Base-by-base conservation (phyloP, 2,888 invertebrate genomes). In the Drosophila histrio region DNA sequence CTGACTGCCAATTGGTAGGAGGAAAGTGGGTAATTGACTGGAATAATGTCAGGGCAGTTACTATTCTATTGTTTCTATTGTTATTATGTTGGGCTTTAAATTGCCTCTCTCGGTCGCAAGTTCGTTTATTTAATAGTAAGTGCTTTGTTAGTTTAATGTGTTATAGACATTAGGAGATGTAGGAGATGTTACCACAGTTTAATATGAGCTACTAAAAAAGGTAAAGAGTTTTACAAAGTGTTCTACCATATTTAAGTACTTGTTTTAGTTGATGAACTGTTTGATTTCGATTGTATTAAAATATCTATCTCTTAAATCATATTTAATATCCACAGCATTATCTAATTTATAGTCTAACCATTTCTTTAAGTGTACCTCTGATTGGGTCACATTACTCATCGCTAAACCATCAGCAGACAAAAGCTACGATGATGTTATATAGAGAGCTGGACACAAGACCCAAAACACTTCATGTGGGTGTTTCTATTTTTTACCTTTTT, bases 361-460 rank as follows among this genome's bases (percentile, higher is more conserved):
- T 60, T 57, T 49, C 21, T 38, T 15, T 0, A 6, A 59, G 62
- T 71, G 64, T 75, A 49, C 4, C 11, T 22, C 32, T 13, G 17
- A 22, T 59, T 38, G 34, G 9, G 11, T 13, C 2, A 17, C 32
- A 43, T 77, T 77, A 72, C 52, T 77, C 77, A 73, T 63, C 53
- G 2, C 34, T 4, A 8, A 15, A 34, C 32, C 59, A 44, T 47
- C 47, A 49, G 8, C 50, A 52, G 32, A 47, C 43, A 53, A 69
- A 69, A 64, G 64, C 56, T 46, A 66, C 58, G 85, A 84, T 82
- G 82, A 82, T 87, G 87, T 39, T 69, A 81, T 69, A 81, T 78
- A 15, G 54, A 63, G 34, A 41, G 24, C 17, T 44, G 52, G 52
- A 36, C 32, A 57, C 9, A 38, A 30, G 13, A 19, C 21, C 21